Evolutionary conservation across 2,888 invertebrate species (phyloP), one percentile per base, ranked within the genome.

Genomic region (Drosophila greeni): DNA sequence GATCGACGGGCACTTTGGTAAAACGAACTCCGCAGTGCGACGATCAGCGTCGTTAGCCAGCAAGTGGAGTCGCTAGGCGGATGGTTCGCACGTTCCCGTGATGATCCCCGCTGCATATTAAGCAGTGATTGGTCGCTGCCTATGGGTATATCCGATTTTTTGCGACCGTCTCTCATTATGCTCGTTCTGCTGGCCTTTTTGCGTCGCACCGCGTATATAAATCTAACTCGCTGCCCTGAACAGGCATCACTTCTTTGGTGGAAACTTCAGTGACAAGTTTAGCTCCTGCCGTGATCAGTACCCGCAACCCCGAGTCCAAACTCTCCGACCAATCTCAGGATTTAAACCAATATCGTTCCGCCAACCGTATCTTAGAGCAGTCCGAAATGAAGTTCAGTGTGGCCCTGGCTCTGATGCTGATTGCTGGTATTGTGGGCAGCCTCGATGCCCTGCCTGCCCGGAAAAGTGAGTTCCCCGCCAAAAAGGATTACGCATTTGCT

Each of bases 251-350:
- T 88, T 86, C 86, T 86, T 86, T 86, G 88, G 88, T 88, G 88
- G 88, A 88, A 88, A 88, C 88, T 88, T 88, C 81, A 86, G 85
- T 82, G 87, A 82, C 80, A 88, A 88, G 88, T 88, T 88, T 88
- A 88, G 88, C 88, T 88, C 88, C 88, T 85, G 83, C 76, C 40
- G 85, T 85, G 84, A 82, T 86, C 85, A 81, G 76, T 77, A 69
- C 77, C 78, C 74, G 66, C 61, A 54, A 43, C 31, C 31, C 12
- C 20, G 12, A 40, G 58, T 45, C 29, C 47, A 39, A 40, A 12
- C n/a, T 9, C 47, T 55, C 39, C 51, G 48, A 24, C 54, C 36
- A 26, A 52, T 47, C 47, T 51, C 42, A 82, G 69, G 72, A 75
- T 70, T 72, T 67, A 61, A 42, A 43, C 9, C 26, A 36, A 20